Conservation (phyloP, 2,113 vertebrate genomes). For the Oryzias melastigma region DNA sequence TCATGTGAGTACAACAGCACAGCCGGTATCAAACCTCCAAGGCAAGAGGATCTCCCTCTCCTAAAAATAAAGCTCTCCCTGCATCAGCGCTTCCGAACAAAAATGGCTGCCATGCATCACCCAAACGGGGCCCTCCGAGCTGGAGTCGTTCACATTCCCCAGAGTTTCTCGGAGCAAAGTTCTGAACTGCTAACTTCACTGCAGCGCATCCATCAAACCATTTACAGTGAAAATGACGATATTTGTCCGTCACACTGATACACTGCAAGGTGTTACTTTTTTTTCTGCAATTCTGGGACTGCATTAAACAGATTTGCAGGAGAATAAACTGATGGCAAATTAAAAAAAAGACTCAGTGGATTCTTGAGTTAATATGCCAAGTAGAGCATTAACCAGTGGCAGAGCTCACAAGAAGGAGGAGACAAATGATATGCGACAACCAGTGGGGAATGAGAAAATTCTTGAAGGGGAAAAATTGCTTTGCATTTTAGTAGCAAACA, state of each 20-base stretch:
- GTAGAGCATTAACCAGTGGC: constrained; percentile 53
- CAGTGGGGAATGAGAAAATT: constrained; percentile 24
- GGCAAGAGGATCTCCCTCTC: constrained; percentile 41
- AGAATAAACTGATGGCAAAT: constrained; percentile 33
- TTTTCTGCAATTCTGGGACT: constrained; percentile 26
- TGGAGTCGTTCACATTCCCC: constrained; percentile 29
- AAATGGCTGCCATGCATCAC: constrained; percentile 56
- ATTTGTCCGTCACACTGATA: constrained; percentile 9
- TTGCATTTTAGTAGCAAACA: constrained; percentile 13
- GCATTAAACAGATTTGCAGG: constrained; percentile 36
- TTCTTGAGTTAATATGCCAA: constrained; percentile 59
- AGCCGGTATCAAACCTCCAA: constrained; percentile 34
- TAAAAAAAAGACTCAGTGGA: constrained; percentile 36
- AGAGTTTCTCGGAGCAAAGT: constrained; percentile 6
- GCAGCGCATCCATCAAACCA: neutral
- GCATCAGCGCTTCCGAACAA: constrained; percentile 65
- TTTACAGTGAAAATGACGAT: constrained; percentile 2
- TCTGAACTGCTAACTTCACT: neutral
- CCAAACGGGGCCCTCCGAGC: constrained; percentile 48
- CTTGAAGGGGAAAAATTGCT: constrained; percentile 6
- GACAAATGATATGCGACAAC: constrained; percentile 43
- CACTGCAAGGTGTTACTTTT: constrained; percentile 6
- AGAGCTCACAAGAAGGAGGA: constrained; percentile 41
- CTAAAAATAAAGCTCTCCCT: constrained; percentile 25
- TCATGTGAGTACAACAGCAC: constrained; percentile 44